These are phyloP conservation scores for Cheilosia scutellata DNA, from an alignment of 2,888 invertebrate genomes.

Conservation along the genomic window DNA sequence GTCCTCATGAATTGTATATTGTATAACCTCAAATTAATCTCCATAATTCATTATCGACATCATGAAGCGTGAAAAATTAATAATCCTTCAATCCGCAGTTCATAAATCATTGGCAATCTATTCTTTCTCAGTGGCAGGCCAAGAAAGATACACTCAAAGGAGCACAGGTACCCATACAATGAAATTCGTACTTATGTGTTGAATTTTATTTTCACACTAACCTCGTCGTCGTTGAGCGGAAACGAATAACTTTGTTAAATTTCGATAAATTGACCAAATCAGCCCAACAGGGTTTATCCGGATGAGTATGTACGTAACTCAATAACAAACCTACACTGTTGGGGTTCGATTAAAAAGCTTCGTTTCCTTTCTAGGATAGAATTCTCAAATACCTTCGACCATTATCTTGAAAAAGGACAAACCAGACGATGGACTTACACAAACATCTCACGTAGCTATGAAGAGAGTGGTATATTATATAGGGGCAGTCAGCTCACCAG, in stretches of 20 bases:
- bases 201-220: conserved; percentile 27
- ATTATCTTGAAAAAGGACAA: conserved; percentile 20
- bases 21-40: conserved; percentile 13
- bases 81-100: conserved; percentile 45
- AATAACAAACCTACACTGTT: background rate
- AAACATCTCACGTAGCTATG: conserved; percentile 51
- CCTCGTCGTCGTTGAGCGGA: background rate
- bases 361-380: conserved; percentile 15
- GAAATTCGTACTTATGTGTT: conserved; percentile 1
- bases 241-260: conserved; percentile 60
- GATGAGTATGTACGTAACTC: conserved; percentile 1
- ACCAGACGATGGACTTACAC: conserved; percentile 27
- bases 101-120: conserved; percentile 40
- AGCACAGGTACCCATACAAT: conserved; percentile 11
- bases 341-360: conserved; percentile 41
- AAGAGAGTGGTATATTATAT: conserved; percentile 8
- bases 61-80: conserved; percentile 34
- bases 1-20: background rate
- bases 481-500: background rate
- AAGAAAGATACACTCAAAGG: conserved; percentile 27
- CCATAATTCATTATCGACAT: conserved; percentile 21
- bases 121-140: conserved; percentile 4
- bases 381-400: conserved; percentile 13
- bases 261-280: conserved; percentile 63
- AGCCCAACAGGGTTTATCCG: conserved; percentile 40